Base-by-base conservation (phyloP, 2,113 vertebrate genomes). In the Lamprologus ornatipinnis region DNA sequence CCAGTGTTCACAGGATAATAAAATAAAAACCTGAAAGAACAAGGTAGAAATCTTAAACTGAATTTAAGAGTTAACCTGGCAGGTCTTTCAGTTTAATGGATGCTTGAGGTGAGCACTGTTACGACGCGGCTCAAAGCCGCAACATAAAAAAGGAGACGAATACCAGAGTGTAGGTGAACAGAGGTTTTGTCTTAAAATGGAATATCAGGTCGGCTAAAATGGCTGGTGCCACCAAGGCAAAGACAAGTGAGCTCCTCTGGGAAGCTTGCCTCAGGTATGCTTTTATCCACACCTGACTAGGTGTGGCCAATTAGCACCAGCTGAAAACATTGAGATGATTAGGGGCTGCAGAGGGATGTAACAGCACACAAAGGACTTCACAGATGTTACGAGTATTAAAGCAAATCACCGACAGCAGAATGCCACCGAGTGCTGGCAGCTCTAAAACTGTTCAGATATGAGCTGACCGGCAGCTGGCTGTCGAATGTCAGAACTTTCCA, bases 31-130 rank as follows among this genome's bases (percentile, higher is more conserved):
- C 26, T 80, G 60, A 73, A 83, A 45, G 33, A 47, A 65, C 58
- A 82, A 88, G 86, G 54, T 90, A 88, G n/a, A 45, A 58, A 82
- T 82, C 75, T 80, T 21, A 51, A 87, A 89, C 53, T 86, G 28
- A 49, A 83, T 58, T 73, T 21, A 47, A 33, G 75, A 70, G n/a
- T 70, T 80, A 19, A 65, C 40, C 51, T 26, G 35, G 35, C n/a
- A 57, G 47, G n/a, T 86, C 80, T 83, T 88, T 89, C 70, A 15
- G 26, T 75, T 78, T 19, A 84, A 28, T 53, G 37, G 85, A 78
- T 28, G 6, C 14, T 82, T 57, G 49, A 51, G 58, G 45, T 49
- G 7, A 85, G 14, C 80, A 47, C 31, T 23, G 23, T 23, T 23
- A 23, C 23, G 23, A 23, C 23, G 23, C 23, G 23, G 23, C 23